A percentile compares a stretch with the other conserved stretches of the same genome.
Conservation (phyloP, 2,797 vertebrate species). For the Gobio occitaniae region DNA sequence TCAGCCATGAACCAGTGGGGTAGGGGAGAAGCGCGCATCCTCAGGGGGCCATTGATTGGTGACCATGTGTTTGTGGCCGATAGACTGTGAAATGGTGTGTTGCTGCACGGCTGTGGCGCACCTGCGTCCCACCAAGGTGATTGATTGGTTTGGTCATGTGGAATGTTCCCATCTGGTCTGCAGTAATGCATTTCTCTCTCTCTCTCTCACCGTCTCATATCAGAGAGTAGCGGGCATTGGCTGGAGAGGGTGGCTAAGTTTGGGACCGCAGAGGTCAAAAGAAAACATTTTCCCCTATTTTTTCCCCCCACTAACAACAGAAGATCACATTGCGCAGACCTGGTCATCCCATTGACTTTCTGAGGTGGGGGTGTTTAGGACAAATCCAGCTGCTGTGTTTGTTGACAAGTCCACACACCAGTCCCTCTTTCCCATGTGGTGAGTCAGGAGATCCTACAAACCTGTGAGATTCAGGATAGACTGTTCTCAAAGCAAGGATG, state of each 20-base stretch:
- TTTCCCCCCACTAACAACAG: constrained; percentile 54
- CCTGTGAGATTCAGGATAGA: background rate
- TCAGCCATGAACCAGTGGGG: constrained; percentile 97
- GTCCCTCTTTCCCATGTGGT: background rate
- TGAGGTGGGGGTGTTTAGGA: constrained; percentile 24
- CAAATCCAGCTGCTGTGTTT: constrained; percentile 23
- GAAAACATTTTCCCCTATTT: constrained; percentile 35
- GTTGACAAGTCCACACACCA: constrained; percentile 47
- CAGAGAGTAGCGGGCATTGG: constrained; percentile 83
- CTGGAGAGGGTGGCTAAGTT: constrained; percentile 81
- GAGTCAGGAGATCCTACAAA: constrained; percentile 29
- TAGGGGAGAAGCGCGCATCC: constrained; percentile 88
- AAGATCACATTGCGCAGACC: constrained; percentile 68
- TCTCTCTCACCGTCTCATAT: constrained; percentile 62
- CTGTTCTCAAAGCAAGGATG: background rate
- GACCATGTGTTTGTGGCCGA: constrained; percentile 99
- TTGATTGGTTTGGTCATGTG: constrained; percentile 99
- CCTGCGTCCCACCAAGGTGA: constrained; percentile 99
- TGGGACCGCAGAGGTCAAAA: constrained; percentile 58
- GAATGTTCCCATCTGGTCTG: constrained; percentile 99
- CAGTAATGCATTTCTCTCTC: constrained; percentile 91
- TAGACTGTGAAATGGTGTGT: constrained; percentile 99
- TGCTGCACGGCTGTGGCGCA: constrained; percentile 99
- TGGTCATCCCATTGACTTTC: constrained; percentile 55
- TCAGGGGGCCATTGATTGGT: constrained; percentile 99